Evolutionary conservation across 2,113 vertebrate genomes (phyloP).

Genomic region (Gobiocypris rarus): DNA sequence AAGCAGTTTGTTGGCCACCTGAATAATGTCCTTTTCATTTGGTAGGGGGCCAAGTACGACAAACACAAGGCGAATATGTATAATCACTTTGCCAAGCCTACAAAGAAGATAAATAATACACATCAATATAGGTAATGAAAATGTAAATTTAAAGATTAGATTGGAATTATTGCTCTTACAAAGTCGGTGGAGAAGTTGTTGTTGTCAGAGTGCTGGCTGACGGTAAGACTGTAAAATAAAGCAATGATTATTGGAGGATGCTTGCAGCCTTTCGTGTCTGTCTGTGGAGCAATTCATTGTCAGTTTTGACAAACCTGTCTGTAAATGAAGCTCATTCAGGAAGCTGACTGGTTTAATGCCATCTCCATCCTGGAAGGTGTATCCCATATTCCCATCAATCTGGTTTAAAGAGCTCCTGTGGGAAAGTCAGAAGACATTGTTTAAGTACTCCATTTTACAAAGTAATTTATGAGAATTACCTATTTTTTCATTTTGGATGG

Average conservation of each 20-base stretch:
- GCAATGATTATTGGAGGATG: background rate
- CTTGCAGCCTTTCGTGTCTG: background rate
- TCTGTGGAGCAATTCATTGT: background rate
- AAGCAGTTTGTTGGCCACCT: background rate
- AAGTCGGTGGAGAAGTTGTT: background rate
- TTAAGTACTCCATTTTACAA: too few species aligned
- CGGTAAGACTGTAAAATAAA: background rate
- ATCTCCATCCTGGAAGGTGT: slow-evolving; percentile 13
- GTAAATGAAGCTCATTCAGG: background rate
- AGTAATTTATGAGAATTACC: too few species aligned
- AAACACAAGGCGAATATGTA: slow-evolving; percentile 47
- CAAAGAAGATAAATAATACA: background rate
- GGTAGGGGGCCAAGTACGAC: background rate
- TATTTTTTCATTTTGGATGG: too few species aligned
- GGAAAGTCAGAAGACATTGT: background rate
- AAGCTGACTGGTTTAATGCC: background rate
- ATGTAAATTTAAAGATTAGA: too few species aligned
- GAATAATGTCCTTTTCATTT: background rate
- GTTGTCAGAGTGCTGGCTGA: background rate
- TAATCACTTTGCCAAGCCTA: slow-evolving; percentile 37
- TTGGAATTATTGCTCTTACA: background rate
- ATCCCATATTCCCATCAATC: background rate
- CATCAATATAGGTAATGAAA: background rate
- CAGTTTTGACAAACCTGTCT: slow-evolving; percentile 9
- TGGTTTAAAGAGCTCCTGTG: background rate